phyloP scores from a whole-genome alignment of 2,797 vertebrate species.

The Serranus cabrilla region DNA sequence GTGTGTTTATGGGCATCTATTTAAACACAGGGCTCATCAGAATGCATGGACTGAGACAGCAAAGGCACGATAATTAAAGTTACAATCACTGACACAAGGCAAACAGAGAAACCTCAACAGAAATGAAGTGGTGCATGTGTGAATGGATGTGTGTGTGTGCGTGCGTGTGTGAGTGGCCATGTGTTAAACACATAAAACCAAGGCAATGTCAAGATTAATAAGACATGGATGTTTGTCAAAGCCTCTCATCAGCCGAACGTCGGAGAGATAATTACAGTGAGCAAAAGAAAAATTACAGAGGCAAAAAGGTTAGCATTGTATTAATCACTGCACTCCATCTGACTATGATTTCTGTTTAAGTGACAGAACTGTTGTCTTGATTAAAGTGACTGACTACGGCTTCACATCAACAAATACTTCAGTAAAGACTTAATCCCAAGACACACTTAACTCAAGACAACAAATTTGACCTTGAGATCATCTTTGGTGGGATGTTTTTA shows the following conservation, averaged over 20 bases:
- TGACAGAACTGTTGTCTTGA: conserved; percentile 42
- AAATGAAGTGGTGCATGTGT: conserved; percentile 15
- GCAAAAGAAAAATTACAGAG: conserved; percentile 41
- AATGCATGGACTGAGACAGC: conserved; percentile 63
- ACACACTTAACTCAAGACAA: neutral
- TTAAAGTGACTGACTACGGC: conserved; percentile 39
- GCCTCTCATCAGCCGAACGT: conserved; percentile 42
- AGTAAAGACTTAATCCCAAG: conserved; percentile 9
- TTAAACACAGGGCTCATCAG: conserved; percentile 69
- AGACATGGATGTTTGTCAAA: conserved; percentile 57
- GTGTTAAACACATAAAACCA: conserved; percentile 43
- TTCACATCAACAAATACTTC: conserved; percentile 35
- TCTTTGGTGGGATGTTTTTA: neutral
- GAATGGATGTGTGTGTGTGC: neutral
- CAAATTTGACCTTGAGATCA: conserved; percentile 16
- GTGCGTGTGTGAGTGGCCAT: neutral
- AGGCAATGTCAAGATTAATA: conserved; percentile 65
- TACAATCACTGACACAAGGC: conserved; percentile 63
- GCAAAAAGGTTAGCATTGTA: conserved; percentile 49
- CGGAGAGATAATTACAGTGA: conserved; percentile 60
- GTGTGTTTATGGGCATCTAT: conserved; percentile 29
- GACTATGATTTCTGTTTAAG: conserved; percentile 36
- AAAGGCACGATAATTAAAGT: conserved; percentile 75
- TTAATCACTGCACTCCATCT: conserved; percentile 45
- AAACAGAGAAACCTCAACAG: conserved; percentile 55